phyloP scores from a whole-genome alignment of 2,797 vertebrate species.

The Hydrolagus colliei region DNA sequence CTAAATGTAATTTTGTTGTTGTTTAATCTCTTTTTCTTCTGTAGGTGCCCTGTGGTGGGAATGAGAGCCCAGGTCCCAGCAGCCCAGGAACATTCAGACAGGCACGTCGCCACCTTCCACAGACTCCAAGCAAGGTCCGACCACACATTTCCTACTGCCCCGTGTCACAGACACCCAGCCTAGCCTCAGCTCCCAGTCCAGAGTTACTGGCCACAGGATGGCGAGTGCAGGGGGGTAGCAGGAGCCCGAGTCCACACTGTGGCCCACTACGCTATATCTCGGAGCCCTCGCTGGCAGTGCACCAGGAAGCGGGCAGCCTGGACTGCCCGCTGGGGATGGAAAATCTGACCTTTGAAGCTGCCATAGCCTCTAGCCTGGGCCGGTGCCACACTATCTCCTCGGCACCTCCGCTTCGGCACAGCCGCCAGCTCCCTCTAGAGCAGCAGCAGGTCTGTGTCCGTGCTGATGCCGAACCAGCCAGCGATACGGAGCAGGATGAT shows the following conservation, averaged over 20 bases:
- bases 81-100: conserved; percentile 71
- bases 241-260: conserved; percentile 58
- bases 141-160: conserved; percentile 90
- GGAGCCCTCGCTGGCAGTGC: conserved; percentile 85
- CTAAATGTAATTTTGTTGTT: background rate
- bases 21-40: background rate
- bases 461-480: conserved; percentile 73
- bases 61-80: conserved; percentile 73
- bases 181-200: conserved; percentile 51
- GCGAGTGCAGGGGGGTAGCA: conserved; percentile 48
- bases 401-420: conserved; percentile 82
- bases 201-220: conserved; percentile 52
- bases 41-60: conserved; percentile 69
- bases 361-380: conserved; percentile 81
- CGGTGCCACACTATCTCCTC: conserved; percentile 84
- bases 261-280: conserved; percentile 93
- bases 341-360: conserved; percentile 88
- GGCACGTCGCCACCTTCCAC: conserved; percentile 85
- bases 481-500: conserved; percentile 93
- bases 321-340: conserved; percentile 74
- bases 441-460: conserved; percentile 79
- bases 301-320: conserved; percentile 68
- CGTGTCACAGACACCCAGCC: conserved; percentile 64
- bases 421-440: conserved; percentile 95
- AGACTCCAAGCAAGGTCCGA: conserved; percentile 82